These are phyloP conservation scores for Yoshiicerus persimilis DNA, from an alignment of 1,140 invertebrate genomes.

Conservation along the genomic window DNA sequence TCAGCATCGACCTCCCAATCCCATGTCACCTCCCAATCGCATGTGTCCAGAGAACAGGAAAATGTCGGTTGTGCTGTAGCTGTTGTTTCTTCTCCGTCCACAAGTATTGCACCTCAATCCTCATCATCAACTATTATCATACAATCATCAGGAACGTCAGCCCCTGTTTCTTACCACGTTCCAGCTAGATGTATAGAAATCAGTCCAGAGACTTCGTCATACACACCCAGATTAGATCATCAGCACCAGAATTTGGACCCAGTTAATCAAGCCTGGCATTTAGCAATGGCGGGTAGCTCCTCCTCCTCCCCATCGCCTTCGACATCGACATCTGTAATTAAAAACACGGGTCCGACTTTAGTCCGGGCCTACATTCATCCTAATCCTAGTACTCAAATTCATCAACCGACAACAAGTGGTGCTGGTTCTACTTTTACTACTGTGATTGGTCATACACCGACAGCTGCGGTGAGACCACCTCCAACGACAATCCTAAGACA, in stretches of 20 bases:
- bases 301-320: background rate
- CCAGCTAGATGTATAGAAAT: background rate
- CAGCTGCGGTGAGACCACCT: background rate
- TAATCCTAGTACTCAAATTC: conserved; percentile 1
- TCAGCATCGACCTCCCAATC: too few species aligned
- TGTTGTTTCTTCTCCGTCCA: background rate
- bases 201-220: background rate
- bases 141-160: background rate
- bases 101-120: background rate
- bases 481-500: conserved; percentile 4
- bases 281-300: background rate
- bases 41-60: background rate
- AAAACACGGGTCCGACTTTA: conserved; percentile 4
- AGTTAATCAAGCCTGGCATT: background rate
- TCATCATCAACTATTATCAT: background rate
- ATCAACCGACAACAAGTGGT: background rate
- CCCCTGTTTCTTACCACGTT: background rate
- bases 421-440: conserved; percentile 2
- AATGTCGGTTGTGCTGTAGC: background rate
- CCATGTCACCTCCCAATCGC: background rate
- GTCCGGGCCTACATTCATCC: background rate
- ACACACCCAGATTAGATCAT: background rate
- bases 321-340: background rate
- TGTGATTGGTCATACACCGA: background rate
- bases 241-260: background rate